Percentiles rank a stretch among this genome's conserved stretches.
Evolutionary conservation across 2,113 vertebrate genomes (phyloP).

Genomic region (Bungarus multicinctus): DNA sequence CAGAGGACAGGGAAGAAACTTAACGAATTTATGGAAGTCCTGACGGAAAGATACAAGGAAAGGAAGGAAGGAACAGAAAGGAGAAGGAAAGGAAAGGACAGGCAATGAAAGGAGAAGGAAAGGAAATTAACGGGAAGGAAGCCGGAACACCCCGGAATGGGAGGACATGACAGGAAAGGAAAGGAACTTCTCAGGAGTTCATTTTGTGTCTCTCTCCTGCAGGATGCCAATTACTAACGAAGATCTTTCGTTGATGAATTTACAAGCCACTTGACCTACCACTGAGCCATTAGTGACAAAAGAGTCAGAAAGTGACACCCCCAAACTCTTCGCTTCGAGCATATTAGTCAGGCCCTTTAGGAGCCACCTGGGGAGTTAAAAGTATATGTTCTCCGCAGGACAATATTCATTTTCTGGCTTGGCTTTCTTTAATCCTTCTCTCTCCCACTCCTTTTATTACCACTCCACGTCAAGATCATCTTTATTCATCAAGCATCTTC

Average conservation of each 20-base stretch:
- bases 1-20: too few species aligned
- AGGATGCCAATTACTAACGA: neutral
- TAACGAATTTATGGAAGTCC: too few species aligned
- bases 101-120: too few species aligned
- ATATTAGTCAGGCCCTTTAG: conserved; percentile 59
- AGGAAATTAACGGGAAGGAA: too few species aligned
- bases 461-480: conserved; percentile 54
- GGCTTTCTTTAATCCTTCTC: conserved; percentile 48
- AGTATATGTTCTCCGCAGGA: conserved; percentile 56
- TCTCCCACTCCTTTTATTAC: neutral
- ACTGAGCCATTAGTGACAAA: conserved; percentile 51
- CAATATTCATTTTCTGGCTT: conserved; percentile 40
- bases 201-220: neutral
- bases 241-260: conserved; percentile 26
- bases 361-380: conserved; percentile 57
- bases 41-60: too few species aligned
- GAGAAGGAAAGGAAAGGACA: too few species aligned
- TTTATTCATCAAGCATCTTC: conserved; percentile 64
- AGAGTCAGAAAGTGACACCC: conserved; percentile 25
- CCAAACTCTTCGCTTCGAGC: conserved; percentile 50
- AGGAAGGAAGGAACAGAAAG: too few species aligned
- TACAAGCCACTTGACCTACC: conserved; percentile 18
- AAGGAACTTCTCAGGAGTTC: neutral
- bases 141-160: too few species aligned
- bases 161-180: too few species aligned